phyloP scores from a whole-genome alignment of 2,797 vertebrate genomes.

The Megalops cyprinoides region DNA sequence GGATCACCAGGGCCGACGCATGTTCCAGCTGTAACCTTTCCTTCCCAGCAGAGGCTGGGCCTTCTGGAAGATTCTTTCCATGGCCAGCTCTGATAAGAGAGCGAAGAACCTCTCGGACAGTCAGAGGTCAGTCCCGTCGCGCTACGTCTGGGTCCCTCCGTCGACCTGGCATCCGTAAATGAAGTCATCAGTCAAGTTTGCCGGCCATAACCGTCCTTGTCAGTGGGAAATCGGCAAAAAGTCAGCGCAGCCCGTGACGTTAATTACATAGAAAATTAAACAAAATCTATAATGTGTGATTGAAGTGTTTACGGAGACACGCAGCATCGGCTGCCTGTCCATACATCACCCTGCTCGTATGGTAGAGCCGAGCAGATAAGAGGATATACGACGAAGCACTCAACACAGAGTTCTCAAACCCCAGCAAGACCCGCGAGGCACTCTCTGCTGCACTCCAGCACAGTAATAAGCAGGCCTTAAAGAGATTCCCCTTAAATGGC shows the following conservation, averaged over 20 bases:
- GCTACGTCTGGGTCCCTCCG: slow-evolving; percentile 7
- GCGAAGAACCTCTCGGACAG: slow-evolving; percentile 26
- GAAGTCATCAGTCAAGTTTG: slow-evolving; percentile 53
- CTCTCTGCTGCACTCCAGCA: slow-evolving; percentile 14
- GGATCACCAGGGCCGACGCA: slow-evolving; percentile 2
- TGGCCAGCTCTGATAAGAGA: too few relatives aligned
- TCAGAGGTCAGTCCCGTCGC: slow-evolving; percentile 44
- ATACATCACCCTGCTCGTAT: slow-evolving; percentile 39
- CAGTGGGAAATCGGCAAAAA: slow-evolving; percentile 38
- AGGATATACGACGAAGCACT: slow-evolving; percentile 50
- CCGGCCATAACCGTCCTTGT: slow-evolving; percentile 38
- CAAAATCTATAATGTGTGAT: slow-evolving; percentile 45
- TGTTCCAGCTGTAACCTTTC: too few relatives aligned
- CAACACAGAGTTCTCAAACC: slow-evolving; percentile 43
- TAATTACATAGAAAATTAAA: slow-evolving; percentile 51
- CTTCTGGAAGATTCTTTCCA: background rate
- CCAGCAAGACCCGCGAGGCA: slow-evolving; percentile 12
- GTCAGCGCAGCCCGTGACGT: slow-evolving; percentile 34
- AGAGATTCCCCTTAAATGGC: background rate
- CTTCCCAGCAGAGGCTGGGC: too few relatives aligned
- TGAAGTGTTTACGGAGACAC: slow-evolving; percentile 43
- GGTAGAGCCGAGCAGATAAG: slow-evolving; percentile 41
- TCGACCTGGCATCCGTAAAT: slow-evolving; percentile 47
- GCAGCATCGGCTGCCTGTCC: slow-evolving; percentile 30
- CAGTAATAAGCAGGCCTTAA: background rate